Percentiles rank a stretch among this genome's conserved stretches.
Conservation (phyloP, 1,140 invertebrate species). For the Ridgeia piscesae region DNA sequence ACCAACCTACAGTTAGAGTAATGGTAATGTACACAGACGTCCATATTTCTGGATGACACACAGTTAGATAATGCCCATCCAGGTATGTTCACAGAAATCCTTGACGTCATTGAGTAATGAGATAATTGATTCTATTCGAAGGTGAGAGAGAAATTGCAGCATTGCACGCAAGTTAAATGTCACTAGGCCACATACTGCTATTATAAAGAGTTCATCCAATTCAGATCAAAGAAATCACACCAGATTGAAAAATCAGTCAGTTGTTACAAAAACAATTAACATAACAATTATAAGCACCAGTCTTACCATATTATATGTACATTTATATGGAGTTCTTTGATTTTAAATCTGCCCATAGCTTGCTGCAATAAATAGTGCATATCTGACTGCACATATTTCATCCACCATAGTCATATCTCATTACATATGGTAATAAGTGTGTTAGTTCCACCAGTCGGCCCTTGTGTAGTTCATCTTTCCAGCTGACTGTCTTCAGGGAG, state of each 20-base stretch:
- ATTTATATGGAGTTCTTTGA: neutral
- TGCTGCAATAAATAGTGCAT: neutral
- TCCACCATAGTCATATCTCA: neutral
- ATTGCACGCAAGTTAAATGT: neutral
- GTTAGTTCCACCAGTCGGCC: neutral
- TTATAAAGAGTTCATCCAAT: neutral
- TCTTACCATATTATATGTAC: neutral
- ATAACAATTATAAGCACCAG: neutral
- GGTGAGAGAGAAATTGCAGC: neutral
- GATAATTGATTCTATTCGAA: neutral
- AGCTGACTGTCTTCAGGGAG: neutral
- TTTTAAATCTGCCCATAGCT: neutral
- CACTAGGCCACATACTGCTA: neutral
- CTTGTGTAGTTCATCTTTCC: neutral
- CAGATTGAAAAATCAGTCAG: neutral
- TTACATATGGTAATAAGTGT: neutral
- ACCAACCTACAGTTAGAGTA: neutral
- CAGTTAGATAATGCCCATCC: no score
- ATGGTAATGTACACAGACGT: neutral
- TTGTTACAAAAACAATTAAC: neutral
- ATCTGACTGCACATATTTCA: neutral
- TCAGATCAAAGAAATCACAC: neutral
- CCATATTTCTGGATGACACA: neutral
- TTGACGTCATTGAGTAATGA: neutral
- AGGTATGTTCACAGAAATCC: neutral